Evolutionary conservation across 2,797 vertebrate species (phyloP), one percentile per base, ranked within the genome.

Genomic region (Pangasius djambal): DNA sequence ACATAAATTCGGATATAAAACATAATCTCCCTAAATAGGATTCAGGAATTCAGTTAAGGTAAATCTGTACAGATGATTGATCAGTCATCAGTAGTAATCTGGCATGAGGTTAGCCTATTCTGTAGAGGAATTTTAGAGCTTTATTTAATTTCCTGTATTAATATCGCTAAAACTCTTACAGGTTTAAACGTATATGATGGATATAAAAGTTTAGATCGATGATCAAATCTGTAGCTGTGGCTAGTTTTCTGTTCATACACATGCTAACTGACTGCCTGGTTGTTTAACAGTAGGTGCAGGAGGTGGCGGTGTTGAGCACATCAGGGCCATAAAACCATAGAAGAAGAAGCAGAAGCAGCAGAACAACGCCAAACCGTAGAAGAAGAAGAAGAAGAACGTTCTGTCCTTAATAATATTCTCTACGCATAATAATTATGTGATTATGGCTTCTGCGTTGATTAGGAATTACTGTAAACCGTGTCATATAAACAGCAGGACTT

Each of bases 401-500:
- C 2, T 48, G 59, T 65, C 22, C 22, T 44, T 44, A 63, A 16
- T 15, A 44, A 28, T 18, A 28, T 67, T 18, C 7, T n/a, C 6
- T n/a, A 0, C 7, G 0, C 7, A 20, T 10, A 13, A 20, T 84
- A 20, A 84, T 67, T 0, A 50, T 50, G 37, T 84, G 6, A 84
- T 67, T 10, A 91, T 90, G 91, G 91, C 89, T 37, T 86, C 77
- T 37, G 15, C 22, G 8, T 59, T 89, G 55, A 16, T 91, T 0
- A 88, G 86, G 18, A n/a, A 40, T 74, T 88, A 22, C 22, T 57
- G 52, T 65, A 90, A 86, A 28, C 13, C 65, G 16, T n/a, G 86
- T 10, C 85, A 52, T 20, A 34, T 74, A 20, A 77, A 61, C 84
- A 40, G 57, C 78, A 61, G 48, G 67, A 78, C 55, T 12, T 37